Evolutionary conservation across 2,888 invertebrate species (phyloP).

Genomic region (Tipula unca): DNA sequence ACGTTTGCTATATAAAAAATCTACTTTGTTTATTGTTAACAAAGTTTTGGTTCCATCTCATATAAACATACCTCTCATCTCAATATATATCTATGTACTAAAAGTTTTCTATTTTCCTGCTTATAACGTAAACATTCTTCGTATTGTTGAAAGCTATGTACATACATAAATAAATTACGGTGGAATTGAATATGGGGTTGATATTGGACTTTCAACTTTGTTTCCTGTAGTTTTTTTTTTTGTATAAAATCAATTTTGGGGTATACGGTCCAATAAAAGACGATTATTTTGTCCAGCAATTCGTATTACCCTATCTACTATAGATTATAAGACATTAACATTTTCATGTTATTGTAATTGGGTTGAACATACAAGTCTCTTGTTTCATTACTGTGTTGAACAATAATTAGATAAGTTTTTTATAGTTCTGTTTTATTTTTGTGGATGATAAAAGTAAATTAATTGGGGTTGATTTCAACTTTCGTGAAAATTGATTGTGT

Average conservation of each 20-base stretch:
- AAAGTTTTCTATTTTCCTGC: background rate
- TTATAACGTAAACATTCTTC: background rate
- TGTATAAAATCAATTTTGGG: background rate
- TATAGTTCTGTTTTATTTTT: background rate
- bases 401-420: background rate
- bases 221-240: background rate
- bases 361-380: background rate
- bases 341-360: background rate
- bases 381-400: background rate
- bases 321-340: background rate
- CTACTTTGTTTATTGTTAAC: background rate
- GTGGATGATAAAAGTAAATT: no score
- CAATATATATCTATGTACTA: background rate
- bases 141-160: background rate
- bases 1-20: background rate
- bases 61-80: no score
- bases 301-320: background rate
- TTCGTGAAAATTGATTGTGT: no score
- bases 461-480: no score
- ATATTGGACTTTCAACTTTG: background rate
- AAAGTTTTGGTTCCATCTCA: background rate
- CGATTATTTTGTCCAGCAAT: background rate
- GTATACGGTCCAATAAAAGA: background rate
- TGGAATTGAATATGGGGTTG: background rate
- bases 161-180: background rate